Evolutionary conservation across 1,140 invertebrate genomes (phyloP), one percentile per base, ranked within the genome.

Genomic region (Gyrodactylus salaris): DNA sequence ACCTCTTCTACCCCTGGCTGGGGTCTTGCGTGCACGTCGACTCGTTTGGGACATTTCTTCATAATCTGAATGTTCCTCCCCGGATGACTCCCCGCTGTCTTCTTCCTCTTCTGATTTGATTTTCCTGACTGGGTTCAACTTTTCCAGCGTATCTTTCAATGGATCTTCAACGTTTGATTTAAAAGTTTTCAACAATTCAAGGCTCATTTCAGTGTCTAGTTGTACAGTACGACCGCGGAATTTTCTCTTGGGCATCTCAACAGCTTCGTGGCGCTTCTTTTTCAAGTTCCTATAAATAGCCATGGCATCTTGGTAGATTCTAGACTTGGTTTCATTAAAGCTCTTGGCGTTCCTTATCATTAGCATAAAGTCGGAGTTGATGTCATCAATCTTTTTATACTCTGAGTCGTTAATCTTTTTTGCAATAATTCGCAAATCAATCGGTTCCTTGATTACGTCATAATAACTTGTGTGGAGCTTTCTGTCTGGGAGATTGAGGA

Each of bases 311-410:
- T 91, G 94, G 78, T 95, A 96, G 76, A 98, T 94, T 78, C 87
- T 86, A 1, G 91, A 95, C 0, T 90, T 89, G 0, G 93, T 89
- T 78, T 95, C 92, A 80, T 97, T 97, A 78, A 94, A 98, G 1
- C 85, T 83, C 78, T 90, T 94, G 0, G 94, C 93, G 83, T 99
- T 99, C 75, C 87, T 87, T 34, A 88, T 87, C 87, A 98, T 91
- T 22, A 89, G 81, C 75, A 87, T 78, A 2, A 98, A 79, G 83
- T 99, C 93, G 74, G 86, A 86, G 79, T 96, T 91, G 82, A 99
- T 84, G 69, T 92, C 89, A 70, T 83, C 80, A 19, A 96, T 78
- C 75, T 79, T 84, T 0, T 85, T 85, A 84, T 84, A 93, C 86
- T 83, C 83, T 77, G 85, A 85, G 77, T 89, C 86, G 78, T 88